Evolutionary conservation across 2,888 invertebrate genomes (phyloP), one percentile per base, ranked within the genome.

Genomic region (Gisinianus flammeolus): DNA sequence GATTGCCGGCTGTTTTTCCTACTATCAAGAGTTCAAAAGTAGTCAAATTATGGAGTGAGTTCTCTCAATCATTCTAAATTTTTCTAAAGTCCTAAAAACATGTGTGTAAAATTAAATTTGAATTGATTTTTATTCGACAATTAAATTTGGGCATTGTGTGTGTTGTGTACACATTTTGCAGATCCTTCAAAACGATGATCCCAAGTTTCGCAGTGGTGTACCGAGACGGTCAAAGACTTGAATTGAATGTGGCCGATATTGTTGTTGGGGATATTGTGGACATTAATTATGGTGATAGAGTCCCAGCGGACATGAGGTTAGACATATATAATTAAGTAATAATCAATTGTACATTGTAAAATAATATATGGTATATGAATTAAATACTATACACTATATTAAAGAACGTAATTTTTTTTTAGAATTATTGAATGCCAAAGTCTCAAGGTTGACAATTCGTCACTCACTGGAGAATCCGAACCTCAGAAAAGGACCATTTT

Each of bases 201-300:
- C 79, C 79, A 8, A 24, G 22, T 22, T 74, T 69, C 24, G 72
- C 74, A 0, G 19, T 22, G 0, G 74, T 78, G 16, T 56, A 56
- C 28, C 28, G 79, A 28, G 70, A 77, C 56, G 98, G 98, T 86
- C 98, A 98, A 89, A 91, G 87, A 79, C 80, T 85, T 44, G 85
- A 85, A 22, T 78, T 86, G 16, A 85, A 85, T 71, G 86, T 86
- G 19, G 85, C 85, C 83, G 89, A 89, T 66, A 85, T 91, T 31
- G 90, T 90, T 16, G 86, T 89, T 26, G 90, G 90, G 68, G 90
- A 90, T 85, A 85, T 90, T 58, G 88, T 90, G 26, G 89, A 90
- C 66, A 88, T 90, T 33, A 98, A 98, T 89, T 97, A 98, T 88
- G 98, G 98, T 86, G 98, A 99, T 89, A 91, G 98, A 85, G 95